Percentiles rank a stretch among this genome's conserved stretches.
These are phyloP conservation scores for Tetheella fluctuosa DNA, from an alignment of 2,888 invertebrate genomes.

Conservation along the genomic window DNA sequence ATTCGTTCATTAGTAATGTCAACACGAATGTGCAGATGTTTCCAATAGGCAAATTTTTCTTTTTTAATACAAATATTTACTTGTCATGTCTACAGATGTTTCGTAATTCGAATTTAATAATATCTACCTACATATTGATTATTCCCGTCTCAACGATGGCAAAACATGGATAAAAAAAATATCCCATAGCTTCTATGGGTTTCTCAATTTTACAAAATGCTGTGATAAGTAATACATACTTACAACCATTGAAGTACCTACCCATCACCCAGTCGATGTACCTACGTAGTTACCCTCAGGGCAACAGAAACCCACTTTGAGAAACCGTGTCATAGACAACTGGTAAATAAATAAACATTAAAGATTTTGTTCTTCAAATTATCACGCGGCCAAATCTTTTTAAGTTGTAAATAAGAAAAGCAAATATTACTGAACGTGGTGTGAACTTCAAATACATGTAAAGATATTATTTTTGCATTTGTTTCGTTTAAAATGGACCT, in stretches of 20 bases:
- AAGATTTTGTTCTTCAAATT: conserved; percentile 6
- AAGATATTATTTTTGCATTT: neutral
- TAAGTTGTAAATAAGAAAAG: conserved; percentile 14
- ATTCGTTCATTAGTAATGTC: conserved; percentile 40
- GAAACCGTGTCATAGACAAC: neutral
- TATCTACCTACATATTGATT: neutral
- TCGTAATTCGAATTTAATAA: neutral
- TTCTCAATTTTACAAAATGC: too few relatives aligned
- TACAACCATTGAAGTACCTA: too few relatives aligned
- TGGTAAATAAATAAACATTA: neutral
- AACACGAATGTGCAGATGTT: conserved; percentile 20
- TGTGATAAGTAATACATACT: too few relatives aligned
- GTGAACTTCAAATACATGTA: conserved; percentile 13
- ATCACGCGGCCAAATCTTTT: conserved; percentile 7
- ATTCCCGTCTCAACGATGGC: too few relatives aligned
- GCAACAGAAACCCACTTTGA: neutral
- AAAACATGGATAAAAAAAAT: too few relatives aligned
- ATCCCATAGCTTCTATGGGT: too few relatives aligned
- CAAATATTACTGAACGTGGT: conserved; percentile 21
- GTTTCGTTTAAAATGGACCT: conserved; percentile 1
- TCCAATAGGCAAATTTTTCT: conserved; percentile 4
- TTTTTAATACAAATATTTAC: neutral
- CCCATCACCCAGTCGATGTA: neutral
- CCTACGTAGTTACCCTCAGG: neutral
- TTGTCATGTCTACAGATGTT: neutral